Conservation (phyloP, 2,797 vertebrate genomes). For the Hypotaenidia okinawae region DNA sequence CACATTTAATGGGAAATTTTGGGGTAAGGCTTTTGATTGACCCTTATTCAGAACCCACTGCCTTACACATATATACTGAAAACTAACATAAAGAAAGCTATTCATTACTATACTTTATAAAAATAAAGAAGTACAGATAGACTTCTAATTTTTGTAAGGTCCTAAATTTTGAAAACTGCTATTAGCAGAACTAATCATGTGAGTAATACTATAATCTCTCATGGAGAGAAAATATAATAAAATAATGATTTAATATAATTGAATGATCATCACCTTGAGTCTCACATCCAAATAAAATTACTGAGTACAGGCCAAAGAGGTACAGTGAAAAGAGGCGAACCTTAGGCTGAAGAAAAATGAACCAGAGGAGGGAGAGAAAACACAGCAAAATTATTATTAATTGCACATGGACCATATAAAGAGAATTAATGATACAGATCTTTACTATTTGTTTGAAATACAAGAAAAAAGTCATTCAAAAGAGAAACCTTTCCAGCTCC, state of each 20-base stretch:
- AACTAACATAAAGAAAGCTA: neutral
- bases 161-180: neutral
- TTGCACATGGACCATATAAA: neutral
- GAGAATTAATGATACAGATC: neutral
- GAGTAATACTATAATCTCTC: neutral
- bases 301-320: neutral
- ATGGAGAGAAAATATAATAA: neutral
- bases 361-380: neutral
- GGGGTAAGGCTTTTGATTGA: neutral
- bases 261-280: neutral
- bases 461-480: neutral
- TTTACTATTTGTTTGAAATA: neutral
- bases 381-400: neutral
- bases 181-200: neutral
- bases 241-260: neutral
- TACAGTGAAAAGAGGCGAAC: neutral
- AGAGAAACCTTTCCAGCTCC: neutral
- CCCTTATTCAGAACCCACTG: neutral
- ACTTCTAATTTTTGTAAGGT: neutral
- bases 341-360: neutral
- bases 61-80: neutral
- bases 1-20: neutral
- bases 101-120: neutral
- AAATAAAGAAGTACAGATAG: neutral
- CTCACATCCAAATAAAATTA: neutral